These are phyloP conservation scores for Elanoides forficatus DNA, from an alignment of 2,113 vertebrate species.

Conservation along the genomic window DNA sequence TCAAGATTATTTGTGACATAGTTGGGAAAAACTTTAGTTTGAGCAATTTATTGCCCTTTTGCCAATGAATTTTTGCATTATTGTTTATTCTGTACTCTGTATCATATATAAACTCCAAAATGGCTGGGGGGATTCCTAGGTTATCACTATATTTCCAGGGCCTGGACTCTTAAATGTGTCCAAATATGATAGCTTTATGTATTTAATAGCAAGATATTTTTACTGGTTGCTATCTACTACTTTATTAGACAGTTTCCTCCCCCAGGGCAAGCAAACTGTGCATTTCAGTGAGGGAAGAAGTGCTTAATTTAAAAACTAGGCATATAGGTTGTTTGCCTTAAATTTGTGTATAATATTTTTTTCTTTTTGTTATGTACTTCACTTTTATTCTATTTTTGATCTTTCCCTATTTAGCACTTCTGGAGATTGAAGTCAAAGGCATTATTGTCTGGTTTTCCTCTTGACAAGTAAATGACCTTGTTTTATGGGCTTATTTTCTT, in stretches of 20 bases:
- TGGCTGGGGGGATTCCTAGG: background rate
- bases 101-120: background rate
- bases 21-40: background rate
- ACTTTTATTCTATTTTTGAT: background rate
- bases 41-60: background rate
- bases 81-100: background rate
- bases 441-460: background rate
- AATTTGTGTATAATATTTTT: background rate
- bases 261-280: fast-evolving
- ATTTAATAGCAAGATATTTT: background rate
- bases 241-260: background rate
- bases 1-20: background rate
- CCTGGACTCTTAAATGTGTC: background rate
- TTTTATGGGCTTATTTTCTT: background rate
- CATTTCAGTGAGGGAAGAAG: background rate
- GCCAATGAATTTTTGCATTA: background rate
- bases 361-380: background rate
- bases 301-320: background rate
- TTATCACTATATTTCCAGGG: background rate
- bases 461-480: background rate
- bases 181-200: background rate
- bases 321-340: background rate
- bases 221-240: background rate
- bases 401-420: background rate
- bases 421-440: background rate